These are phyloP conservation scores for Gorsachius magnificus DNA, from an alignment of 2,797 vertebrate species.

Conservation along the genomic window DNA sequence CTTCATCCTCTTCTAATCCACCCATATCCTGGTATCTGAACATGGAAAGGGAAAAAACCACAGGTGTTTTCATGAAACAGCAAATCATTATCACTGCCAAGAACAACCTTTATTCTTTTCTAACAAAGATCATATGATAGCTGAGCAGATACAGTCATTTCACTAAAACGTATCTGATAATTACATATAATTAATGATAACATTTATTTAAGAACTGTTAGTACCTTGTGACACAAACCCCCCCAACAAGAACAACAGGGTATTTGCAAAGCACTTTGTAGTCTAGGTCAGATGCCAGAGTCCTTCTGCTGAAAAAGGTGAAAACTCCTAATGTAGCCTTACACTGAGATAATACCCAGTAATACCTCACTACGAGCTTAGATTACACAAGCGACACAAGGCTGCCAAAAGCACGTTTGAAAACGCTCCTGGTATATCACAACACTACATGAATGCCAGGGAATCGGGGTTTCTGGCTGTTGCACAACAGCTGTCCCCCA, in stretches of 20 bases:
- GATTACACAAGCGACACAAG: neutral
- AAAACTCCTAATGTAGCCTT: neutral
- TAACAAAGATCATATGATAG: neutral
- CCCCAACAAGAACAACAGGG: neutral
- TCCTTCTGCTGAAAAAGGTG: neutral
- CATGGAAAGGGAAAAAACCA: neutral
- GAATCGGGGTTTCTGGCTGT: neutral
- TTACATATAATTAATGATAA: conserved; percentile 20
- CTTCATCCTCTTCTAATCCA: neutral
- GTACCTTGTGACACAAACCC: neutral
- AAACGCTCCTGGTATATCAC: neutral
- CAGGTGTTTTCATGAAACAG: neutral
- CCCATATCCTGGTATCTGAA: neutral
- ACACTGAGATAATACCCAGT: neutral
- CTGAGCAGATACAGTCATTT: conserved; percentile 7
- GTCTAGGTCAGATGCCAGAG: conserved; percentile 8
- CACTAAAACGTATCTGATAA: conserved; percentile 12
- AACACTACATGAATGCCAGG: neutral
- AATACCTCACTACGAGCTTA: neutral
- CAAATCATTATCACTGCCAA: conserved; percentile 5
- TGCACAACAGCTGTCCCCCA: neutral
- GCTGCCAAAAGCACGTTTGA: neutral
- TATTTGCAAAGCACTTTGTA: neutral
- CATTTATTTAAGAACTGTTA: conserved; percentile 27
- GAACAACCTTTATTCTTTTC: conserved; percentile 47